These are phyloP conservation scores for Notodromas monacha DNA, from an alignment of 2,888 invertebrate genomes.

Conservation along the genomic window DNA sequence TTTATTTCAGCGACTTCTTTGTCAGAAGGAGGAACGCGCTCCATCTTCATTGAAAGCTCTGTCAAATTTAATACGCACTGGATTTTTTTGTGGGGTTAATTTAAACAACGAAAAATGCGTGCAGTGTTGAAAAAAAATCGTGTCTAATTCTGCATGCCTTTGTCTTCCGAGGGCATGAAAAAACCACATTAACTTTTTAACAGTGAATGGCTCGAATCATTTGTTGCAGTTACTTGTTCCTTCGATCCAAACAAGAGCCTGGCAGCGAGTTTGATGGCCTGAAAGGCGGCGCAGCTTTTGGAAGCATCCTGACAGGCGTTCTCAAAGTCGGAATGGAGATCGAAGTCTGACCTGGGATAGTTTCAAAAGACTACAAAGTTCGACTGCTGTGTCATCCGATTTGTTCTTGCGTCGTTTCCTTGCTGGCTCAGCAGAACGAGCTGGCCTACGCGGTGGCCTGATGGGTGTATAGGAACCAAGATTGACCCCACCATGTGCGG, in stretches of 20 bases:
- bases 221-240: slow-evolving; percentile 25
- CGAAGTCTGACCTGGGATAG: slow-evolving; percentile 85
- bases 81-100: too few relatives aligned
- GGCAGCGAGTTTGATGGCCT: slow-evolving; percentile 93
- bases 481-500: slow-evolving; percentile 95
- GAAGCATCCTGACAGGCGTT: slow-evolving; percentile 81
- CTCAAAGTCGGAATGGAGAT: slow-evolving; percentile 86
- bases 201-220: slow-evolving; percentile 5
- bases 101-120: too few relatives aligned
- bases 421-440: slow-evolving; percentile 93
- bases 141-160: too few relatives aligned
- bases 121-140: too few relatives aligned
- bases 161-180: too few relatives aligned
- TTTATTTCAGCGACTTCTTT: too few relatives aligned
- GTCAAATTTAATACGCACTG: too few relatives aligned
- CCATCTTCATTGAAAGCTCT: too few relatives aligned
- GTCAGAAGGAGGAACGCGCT: too few relatives aligned
- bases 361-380: slow-evolving; percentile 82
- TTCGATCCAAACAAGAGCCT: slow-evolving; percentile 98
- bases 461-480: slow-evolving; percentile 91
- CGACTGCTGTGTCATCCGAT: slow-evolving; percentile 83
- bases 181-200: too few relatives aligned
- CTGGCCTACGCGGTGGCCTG: slow-evolving; percentile 95
- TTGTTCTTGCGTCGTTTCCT: slow-evolving; percentile 76
- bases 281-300: slow-evolving; percentile 94